Evolutionary conservation across 2,888 invertebrate species (phyloP), one percentile per base, ranked within the genome.

Genomic region (Hemaris fuciformis): DNA sequence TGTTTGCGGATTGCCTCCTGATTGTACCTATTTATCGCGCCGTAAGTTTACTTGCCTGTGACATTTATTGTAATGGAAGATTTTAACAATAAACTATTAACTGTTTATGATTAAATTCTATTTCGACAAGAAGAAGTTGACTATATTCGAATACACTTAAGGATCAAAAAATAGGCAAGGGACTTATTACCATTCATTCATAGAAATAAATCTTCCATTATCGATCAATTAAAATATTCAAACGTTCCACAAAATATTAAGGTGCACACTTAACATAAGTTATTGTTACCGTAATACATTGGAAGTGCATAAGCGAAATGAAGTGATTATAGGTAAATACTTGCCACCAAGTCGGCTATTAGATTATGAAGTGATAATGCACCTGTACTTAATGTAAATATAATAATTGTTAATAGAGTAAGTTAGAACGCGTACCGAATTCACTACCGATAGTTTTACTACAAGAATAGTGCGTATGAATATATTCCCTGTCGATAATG

Each of bases 351-450:
- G 81, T 84, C 81, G 83, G 85, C 82, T 85, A 79, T 79, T 84
- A 83, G 82, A 70, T 79, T 72, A 79, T 80, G 82, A 84, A 87
- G 85, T 88, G 87, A 89, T 87, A 87, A 83, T 72, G 79, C 80
- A 82, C 81, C 79, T 81, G 84, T 86, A 85, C 79, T 84, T 83
- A 84, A 78, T 90, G 90, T 90, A 90, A 88, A 89, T 90, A 89
- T 60, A 34, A 61, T 61, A 61, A 75, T 77, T 73, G 76, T 84
- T 81, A 75, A 66, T 73, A 79, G 72, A 64, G 74, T 74, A 81
- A 82, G 79, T 77, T 81, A 84, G 78, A 75, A 68, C 72, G 75
- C 77, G 80, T 88, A 89, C 87, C 88, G 89, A 91, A 89, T 87
- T 79, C 80, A 87, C 87, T 90, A 89, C 89, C 89, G 89, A 88